Base-by-base conservation (phyloP, 2,888 invertebrate species). In the Leptinotarsa rubiginosa region DNA sequence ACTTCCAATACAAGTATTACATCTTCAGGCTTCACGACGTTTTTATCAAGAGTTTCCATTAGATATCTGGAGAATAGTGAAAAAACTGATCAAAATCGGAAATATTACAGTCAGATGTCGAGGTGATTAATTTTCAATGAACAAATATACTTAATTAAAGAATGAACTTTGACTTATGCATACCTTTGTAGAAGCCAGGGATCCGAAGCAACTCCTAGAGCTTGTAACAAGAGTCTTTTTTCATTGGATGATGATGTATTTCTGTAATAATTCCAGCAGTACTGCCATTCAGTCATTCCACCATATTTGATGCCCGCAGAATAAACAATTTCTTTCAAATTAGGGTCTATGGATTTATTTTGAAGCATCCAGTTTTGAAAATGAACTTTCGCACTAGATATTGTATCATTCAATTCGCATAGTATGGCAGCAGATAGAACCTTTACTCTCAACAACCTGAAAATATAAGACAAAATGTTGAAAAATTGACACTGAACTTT, bases 151-250 rank as follows among this genome's bases (percentile, higher is more conserved):
- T n/a, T n/a, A 72, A 25, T 7, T 47, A n/a, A 22, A 4, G 1
- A 10, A 4, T 56, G 18, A 52, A 7, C 10, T 52, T 18, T 52
- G 2, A 18, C 52, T 10, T 56, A 20, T 47, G 22, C 47, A 82
- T 85, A 94, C 91, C 94, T 92, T 85, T 94, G 93, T 54, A 96
- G 89, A 31, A 96, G 89, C 96, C 96, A 96, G 47, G 94, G 93
- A 85, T 95, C 93, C 0, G 90, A 88, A 0, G 94, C 90, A 50
- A 93, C 91, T 0, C 94, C 92, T 74, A 96, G 86, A 0, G 95
- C 93, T 79, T 92, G 90, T 50, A 95, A 88, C 78, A 96, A 89
- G 54, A 94, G 89, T 75, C 92, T 92, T 69, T 93, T 90, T 83
- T 96, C 95, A 77, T 93, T 94, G 0, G 93, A 91, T 75, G 92